Evolutionary conservation across 2,113 vertebrate genomes (phyloP), one percentile per base, ranked within the genome.

Genomic region (Cheirogaleus medius): DNA sequence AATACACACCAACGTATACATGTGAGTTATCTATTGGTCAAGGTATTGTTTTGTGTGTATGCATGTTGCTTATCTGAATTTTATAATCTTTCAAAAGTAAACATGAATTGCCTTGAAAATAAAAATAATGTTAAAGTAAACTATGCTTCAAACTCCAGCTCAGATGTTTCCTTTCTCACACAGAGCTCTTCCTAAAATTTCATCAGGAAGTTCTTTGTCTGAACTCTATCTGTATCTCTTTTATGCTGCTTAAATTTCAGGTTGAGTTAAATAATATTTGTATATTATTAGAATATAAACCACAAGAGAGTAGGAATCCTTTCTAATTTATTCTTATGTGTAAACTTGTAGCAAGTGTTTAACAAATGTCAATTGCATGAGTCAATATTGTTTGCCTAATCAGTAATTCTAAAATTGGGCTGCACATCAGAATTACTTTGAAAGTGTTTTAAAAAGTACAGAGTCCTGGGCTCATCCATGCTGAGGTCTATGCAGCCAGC

Each of bases 41-140:
- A 52, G 2, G 17, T 56, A 82, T 84, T 84, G 27, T 94, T 97
- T 87, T 84, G 3, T 83, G 13, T 23, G 23, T 88, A 8, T 64
- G 47, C 69, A 25, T 82, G 8, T 90, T 15, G 3, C 44, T 69
- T 29, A 44, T 74, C 32, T 93, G 4, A 63, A 77, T 82, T 91
- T 42, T 25, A 60, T 14, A n/a, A 69, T 71, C 76, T 93, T 89
- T 88, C 13, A 44, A 93, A 90, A 80, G 27, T 84, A 94, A 89
- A 81, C 3, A 73, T 25, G 18, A 27, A 86, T 63, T 58, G 11
- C 12, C 21, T 47, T 66, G 5, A 6, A 52, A 54, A 78, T 83
- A 86, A 93, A 97, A 94, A 85, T 52, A 80, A 94, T 52, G 85
- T 69, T 64, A 64, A 42, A n/a, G 29, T 68, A 52, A 95, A 32